Evolutionary conservation across 2,888 invertebrate species (phyloP).

Genomic region (Phortica magna): DNA sequence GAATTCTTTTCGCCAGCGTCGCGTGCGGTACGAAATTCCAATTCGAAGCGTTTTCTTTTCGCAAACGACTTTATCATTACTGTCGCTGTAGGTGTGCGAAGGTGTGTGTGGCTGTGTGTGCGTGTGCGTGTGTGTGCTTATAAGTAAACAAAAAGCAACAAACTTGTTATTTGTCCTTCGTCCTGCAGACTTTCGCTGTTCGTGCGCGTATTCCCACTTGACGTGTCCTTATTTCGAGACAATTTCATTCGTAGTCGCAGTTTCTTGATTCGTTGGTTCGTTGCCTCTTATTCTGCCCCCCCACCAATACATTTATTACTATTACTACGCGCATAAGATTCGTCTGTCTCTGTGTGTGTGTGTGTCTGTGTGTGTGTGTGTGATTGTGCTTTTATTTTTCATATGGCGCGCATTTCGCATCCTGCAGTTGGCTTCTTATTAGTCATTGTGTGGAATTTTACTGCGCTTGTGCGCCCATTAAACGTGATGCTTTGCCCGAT

Average conservation of each 20-base stretch:
- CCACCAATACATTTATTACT: slow-evolving; percentile 27
- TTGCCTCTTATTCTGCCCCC: slow-evolving; percentile 9
- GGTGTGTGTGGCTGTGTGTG: slow-evolving; percentile 30
- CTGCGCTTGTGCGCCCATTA: slow-evolving; percentile 32
- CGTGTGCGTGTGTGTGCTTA: slow-evolving; percentile 40
- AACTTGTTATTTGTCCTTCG: slow-evolving; percentile 8
- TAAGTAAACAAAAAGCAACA: slow-evolving; percentile 19
- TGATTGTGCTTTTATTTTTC: slow-evolving; percentile 57
- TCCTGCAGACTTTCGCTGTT: slow-evolving; percentile 7
- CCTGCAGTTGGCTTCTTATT: slow-evolving; percentile 9
- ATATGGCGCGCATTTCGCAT: slow-evolving; percentile 67
- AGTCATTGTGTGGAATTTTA: slow-evolving; percentile 19
- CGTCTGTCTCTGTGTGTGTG: not conserved
- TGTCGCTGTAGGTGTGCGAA: slow-evolving; percentile 36
- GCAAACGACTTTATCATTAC: slow-evolving; percentile 26
- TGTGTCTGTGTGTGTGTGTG: slow-evolving; percentile 30
- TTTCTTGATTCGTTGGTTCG: too few relatives aligned
- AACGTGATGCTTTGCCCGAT: not conserved
- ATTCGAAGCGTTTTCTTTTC: slow-evolving; percentile 55
- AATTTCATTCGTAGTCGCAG: not conserved
- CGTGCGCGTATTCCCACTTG: slow-evolving; percentile 60
- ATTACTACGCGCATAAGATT: slow-evolving; percentile 13
- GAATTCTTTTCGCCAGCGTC: slow-evolving; percentile 69
- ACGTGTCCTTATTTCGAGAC: slow-evolving; percentile 66
- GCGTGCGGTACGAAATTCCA: slow-evolving; percentile 62